A percentile compares a stretch with the other conserved stretches of the same genome.
Conservation (phyloP, 2,888 invertebrate genomes). For the Halocaridina rubra region DNA sequence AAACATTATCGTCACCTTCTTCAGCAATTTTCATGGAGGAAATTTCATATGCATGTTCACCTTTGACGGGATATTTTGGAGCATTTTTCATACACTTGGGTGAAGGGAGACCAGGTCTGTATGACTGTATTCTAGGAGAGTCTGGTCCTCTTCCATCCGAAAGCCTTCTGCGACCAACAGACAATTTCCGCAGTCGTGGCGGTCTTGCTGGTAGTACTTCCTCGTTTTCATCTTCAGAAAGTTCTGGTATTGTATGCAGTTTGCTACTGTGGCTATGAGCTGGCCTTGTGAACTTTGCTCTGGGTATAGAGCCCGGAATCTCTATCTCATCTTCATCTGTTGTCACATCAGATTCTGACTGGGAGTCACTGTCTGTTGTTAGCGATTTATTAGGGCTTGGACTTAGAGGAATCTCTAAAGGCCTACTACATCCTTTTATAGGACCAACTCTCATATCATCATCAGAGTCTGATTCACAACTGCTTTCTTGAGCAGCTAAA, state of each 20-base stretch:
- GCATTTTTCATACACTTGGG: background rate
- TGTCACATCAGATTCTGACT: constrained; percentile 45
- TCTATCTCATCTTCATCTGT: constrained; percentile 52
- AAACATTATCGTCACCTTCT: background rate
- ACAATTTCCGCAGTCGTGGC: constrained; percentile 10
- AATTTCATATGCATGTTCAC: background rate
- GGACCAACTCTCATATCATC: constrained; percentile 48
- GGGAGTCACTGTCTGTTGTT: constrained; percentile 37
- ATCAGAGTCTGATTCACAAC: constrained; percentile 46
- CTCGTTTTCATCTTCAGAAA: constrained; percentile 39
- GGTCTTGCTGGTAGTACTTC: constrained; percentile 15
- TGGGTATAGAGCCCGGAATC: background rate
- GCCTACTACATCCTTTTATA: constrained; percentile 10
- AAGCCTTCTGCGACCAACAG: background rate
- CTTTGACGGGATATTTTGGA: background rate
- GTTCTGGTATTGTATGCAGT: constrained; percentile 48
- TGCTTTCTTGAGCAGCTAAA: constrained; percentile 9
- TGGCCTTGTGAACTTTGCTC: constrained; percentile 22
- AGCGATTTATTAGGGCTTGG: constrained; percentile 19
- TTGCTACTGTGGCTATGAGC: constrained; percentile 34
- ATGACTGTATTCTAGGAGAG: constrained; percentile 12
- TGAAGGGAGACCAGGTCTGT: background rate
- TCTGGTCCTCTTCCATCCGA: constrained; percentile 9
- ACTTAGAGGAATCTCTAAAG: constrained; percentile 24
- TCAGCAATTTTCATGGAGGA: background rate